phyloP scores from a whole-genome alignment of 2,797 vertebrate genomes.

The Ambastaia sidthimunki region DNA sequence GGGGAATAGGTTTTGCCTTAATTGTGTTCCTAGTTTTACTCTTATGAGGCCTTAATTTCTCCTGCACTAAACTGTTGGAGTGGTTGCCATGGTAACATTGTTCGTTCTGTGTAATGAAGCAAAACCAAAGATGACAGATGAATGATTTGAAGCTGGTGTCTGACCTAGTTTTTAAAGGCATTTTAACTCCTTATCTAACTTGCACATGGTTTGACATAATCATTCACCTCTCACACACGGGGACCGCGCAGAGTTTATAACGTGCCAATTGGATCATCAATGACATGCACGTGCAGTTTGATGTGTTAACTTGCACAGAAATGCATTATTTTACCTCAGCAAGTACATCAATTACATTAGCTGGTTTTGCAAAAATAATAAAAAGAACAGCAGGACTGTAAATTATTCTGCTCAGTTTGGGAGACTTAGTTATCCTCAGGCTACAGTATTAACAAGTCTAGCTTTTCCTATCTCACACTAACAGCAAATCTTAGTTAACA shows the following conservation, averaged over 20 bases:
- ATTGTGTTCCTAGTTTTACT: conserved; percentile 11
- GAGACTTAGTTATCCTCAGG: conserved; percentile 23
- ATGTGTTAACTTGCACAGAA: background rate
- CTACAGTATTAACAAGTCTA: conserved; percentile 37
- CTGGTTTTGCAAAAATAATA: conserved; percentile 14
- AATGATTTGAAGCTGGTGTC: conserved; percentile 41
- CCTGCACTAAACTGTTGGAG: conserved; percentile 37
- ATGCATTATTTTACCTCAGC: background rate
- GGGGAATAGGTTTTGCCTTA: conserved; percentile 1
- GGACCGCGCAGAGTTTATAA: background rate
- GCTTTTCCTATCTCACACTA: conserved; percentile 24
- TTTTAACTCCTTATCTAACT: conserved; percentile 40
- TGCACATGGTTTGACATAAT: conserved; percentile 21
- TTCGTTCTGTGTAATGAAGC: conserved; percentile 58
- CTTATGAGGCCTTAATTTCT: conserved; percentile 12
- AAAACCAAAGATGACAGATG: conserved; percentile 59
- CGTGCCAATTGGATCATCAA: background rate
- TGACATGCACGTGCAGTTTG: background rate
- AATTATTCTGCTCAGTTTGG: conserved; percentile 28
- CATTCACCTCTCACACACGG: background rate
- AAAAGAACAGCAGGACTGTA: conserved; percentile 4
- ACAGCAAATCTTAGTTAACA: conserved; percentile 41
- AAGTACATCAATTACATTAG: background rate
- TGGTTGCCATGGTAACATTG: conserved; percentile 67
- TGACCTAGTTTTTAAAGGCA: conserved; percentile 56